These are phyloP conservation scores for Macroglossus sobrinus DNA, from an alignment of 2,113 vertebrate genomes.

Conservation along the genomic window DNA sequence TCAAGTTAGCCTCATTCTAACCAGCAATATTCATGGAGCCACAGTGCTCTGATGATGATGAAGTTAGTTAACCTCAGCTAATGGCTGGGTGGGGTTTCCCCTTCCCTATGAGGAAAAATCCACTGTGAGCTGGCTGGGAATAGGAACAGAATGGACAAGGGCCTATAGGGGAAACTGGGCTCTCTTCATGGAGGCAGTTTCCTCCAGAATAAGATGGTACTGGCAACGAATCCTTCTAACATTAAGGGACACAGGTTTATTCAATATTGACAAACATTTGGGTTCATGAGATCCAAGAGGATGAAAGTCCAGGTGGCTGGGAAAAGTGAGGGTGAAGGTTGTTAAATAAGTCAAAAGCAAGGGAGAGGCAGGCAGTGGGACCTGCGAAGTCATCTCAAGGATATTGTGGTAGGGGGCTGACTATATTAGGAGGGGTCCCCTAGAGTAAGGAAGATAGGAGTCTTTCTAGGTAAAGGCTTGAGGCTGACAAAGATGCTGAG, in stretches of 20 bases:
- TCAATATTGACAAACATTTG: neutral
- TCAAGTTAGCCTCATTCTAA: neutral
- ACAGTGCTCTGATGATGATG: neutral
- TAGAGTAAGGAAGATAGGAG: neutral
- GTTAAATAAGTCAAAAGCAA: neutral
- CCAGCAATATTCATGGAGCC: neutral
- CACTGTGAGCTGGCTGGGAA: neutral
- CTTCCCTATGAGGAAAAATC: neutral
- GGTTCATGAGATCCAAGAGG: neutral
- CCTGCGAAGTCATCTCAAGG: neutral
- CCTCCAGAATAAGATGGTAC: neutral
- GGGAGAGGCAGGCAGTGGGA: neutral
- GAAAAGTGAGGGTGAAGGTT: neutral
- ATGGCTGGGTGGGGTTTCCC: neutral
- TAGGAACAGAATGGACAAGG: neutral
- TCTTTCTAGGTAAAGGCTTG: neutral
- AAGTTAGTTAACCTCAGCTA: neutral
- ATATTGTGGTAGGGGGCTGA: neutral
- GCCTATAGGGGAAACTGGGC: neutral
- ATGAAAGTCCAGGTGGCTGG: neutral
- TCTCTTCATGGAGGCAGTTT: neutral
- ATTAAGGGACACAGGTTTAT: neutral
- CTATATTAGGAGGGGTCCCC: neutral
- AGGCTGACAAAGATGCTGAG: neutral
- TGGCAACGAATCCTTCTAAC: neutral